phyloP scores from a whole-genome alignment of 2,888 invertebrate genomes.

The Amphiduros pacificus region DNA sequence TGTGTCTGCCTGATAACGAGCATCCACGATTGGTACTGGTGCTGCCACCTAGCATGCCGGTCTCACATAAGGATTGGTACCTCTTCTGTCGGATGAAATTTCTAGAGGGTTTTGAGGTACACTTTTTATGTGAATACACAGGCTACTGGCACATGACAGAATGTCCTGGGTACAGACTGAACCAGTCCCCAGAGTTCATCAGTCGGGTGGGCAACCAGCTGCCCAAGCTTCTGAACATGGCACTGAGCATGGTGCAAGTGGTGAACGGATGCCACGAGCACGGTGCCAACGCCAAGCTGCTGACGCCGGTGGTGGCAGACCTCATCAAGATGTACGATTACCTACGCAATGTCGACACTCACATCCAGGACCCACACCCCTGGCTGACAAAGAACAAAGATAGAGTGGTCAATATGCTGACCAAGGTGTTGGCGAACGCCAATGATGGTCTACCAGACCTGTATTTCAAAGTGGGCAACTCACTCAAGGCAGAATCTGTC shows the following conservation, averaged over 20 bases:
- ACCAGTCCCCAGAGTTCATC: slow-evolving; percentile 28
- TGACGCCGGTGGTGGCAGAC: slow-evolving; percentile 33
- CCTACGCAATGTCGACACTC: slow-evolving; percentile 33
- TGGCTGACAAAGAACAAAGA: slow-evolving; percentile 39
- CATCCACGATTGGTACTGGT: slow-evolving; percentile 35
- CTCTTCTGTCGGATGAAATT: slow-evolving; percentile 33
- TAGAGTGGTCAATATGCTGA: slow-evolving; percentile 37
- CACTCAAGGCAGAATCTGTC: slow-evolving; percentile 30
- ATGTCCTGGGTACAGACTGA: slow-evolving; percentile 34
- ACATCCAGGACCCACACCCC: slow-evolving; percentile 31
- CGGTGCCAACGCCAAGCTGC: slow-evolving; percentile 30
- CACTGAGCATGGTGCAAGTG: slow-evolving; percentile 36
- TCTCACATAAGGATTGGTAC: slow-evolving; percentile 36
- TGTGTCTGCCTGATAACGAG: slow-evolving; percentile 33
- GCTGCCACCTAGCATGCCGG: slow-evolving; percentile 32
- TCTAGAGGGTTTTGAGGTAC: slow-evolving; percentile 38
- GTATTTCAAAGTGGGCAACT: slow-evolving; percentile 37
- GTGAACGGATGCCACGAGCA: slow-evolving; percentile 35
- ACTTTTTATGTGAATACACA: slow-evolving; percentile 37
- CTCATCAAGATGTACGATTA: slow-evolving; percentile 38
- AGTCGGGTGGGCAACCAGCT: slow-evolving; percentile 30
- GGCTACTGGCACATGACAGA: slow-evolving; percentile 37
- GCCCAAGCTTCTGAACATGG: slow-evolving; percentile 29
- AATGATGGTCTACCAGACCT: slow-evolving; percentile 36
- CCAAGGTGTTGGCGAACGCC: slow-evolving; percentile 36